These are phyloP conservation scores for Crossaster papposus DNA, from an alignment of 53 echinoderm and acorn worm species.

Conservation along the genomic window DNA sequence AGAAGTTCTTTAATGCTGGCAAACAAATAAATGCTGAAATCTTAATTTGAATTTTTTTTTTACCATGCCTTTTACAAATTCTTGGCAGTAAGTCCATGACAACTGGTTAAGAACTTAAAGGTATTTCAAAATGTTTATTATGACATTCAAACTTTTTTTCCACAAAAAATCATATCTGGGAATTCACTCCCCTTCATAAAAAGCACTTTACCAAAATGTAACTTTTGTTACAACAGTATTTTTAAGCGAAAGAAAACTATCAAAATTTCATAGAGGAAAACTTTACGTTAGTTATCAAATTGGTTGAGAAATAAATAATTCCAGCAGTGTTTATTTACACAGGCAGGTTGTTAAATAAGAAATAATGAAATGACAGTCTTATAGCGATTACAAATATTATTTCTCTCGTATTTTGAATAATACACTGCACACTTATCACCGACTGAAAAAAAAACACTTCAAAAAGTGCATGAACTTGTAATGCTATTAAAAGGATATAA, in stretches of 20 bases:
- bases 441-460: neutral
- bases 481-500: conserved; percentile 34
- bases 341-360: too few species aligned
- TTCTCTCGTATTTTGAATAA: neutral
- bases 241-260: too few species aligned
- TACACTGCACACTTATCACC: neutral
- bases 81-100: neutral
- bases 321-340: neutral
- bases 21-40: neutral
- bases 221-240: too few species aligned
- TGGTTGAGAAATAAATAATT: neutral
- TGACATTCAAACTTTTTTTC: too few species aligned
- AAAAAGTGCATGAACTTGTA: conserved; percentile 22
- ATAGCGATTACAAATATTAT: neutral
- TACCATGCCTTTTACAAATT: neutral
- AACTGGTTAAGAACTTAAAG: neutral
- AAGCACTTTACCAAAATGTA: too few species aligned
- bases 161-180: too few species aligned
- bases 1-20: neutral
- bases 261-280: too few species aligned
- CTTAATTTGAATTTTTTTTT: neutral
- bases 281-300: neutral
- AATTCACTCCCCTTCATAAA: too few species aligned
- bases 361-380: neutral
- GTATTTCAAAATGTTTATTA: too few species aligned